Evolutionary conservation across 2,888 invertebrate genomes (phyloP), one percentile per base, ranked within the genome.

Genomic region (Pyrrhia umbra): DNA sequence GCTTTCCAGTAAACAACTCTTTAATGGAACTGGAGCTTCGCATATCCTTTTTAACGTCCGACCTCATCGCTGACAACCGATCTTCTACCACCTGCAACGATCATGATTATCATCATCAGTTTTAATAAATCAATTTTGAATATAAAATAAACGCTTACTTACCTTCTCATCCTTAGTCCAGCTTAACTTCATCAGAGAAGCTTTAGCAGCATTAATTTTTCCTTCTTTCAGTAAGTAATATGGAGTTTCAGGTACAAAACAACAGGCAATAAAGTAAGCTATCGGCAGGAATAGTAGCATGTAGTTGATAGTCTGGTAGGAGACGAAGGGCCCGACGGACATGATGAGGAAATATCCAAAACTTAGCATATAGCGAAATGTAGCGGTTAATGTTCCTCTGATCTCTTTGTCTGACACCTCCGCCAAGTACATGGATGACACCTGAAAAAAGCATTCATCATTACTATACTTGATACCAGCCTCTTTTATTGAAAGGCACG

Each of bases 221-320:
- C 93, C 92, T 59, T 91, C 92, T 84, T 95, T 96, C 34, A 96
- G 80, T 39, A 95, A 87, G 75, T 90, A 96, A 76, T 96, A 96
- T 0, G 96, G 96, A 0, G 96, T 95, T 77, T 96, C 96, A 0
- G 96, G 96, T 82, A 96, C 95, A 88, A 95, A 95, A 61, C 90
- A 85, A 72, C 96, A 95, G 0, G 88, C 90, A 0, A 86, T 34
- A 49, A 96, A 93, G 77, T 95, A 95, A 1, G 89, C 68, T 0
- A 94, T 58, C 0, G 96, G 95, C 5, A 96, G 68, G 0, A 88
- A 69, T 8, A 94, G 70, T 6, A 95, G 86, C 62, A 92, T 83
- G 56, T 92, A 93, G 88, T 95, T 85, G 74, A 93, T 43, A 62
- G 90, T 75, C 0, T 79, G 72, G 64, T 91, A 95, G 0, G 92